Base-by-base conservation (phyloP, 2,113 vertebrate genomes). In the Phylloscopus whistleri region DNA sequence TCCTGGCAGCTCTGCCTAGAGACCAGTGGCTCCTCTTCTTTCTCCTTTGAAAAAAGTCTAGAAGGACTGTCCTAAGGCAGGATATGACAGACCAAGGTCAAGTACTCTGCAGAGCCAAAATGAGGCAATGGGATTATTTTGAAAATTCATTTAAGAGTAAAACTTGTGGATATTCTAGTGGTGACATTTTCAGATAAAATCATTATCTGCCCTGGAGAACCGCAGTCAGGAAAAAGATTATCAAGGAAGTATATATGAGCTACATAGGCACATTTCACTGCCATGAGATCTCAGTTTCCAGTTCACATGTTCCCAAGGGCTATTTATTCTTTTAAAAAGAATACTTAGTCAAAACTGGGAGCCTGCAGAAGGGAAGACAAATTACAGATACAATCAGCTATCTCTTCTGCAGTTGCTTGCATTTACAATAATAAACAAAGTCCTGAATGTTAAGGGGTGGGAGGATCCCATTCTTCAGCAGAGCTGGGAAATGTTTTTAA, bases 171-270 rank as follows among this genome's bases (percentile, higher is more conserved):
- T 94, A 88, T 90, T 94, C 84, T 63, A 84, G 91, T 91, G 87
- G 60, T 90, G 95, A 93, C 94, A 92, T 81, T 77, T 90, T 81
- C 64, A 95, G 95, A 97, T 93, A 94, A 95, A 97, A 94, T 95
- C 60, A 92, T 90, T 87, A 89, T 90, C 73, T 96, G 89, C 93
- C 94, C 95, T 81, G 86, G 48, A 97, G 93, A 96, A 78, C 21
- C 78, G 76, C 83, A 93, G 86, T 81, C 86, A 89, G 93, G 68
- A 95, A 86, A 93, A 93, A 93, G 93, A 96, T 96, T 96, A 94
- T 95, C 89, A 93, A 93, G 64, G 63, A 70, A 87, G 86, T 59
- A 33, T 81, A 63, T 90, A 81, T 59, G 89, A 95, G 80, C 80
- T 90, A 86, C 55, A 63, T n/a, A 68, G 69, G 76, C 94, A 93